A percentile compares a stretch with the other conserved stretches of the same genome.
These are phyloP conservation scores for Azemiops feae DNA, from an alignment of 2,113 vertebrate species.

Conservation along the genomic window DNA sequence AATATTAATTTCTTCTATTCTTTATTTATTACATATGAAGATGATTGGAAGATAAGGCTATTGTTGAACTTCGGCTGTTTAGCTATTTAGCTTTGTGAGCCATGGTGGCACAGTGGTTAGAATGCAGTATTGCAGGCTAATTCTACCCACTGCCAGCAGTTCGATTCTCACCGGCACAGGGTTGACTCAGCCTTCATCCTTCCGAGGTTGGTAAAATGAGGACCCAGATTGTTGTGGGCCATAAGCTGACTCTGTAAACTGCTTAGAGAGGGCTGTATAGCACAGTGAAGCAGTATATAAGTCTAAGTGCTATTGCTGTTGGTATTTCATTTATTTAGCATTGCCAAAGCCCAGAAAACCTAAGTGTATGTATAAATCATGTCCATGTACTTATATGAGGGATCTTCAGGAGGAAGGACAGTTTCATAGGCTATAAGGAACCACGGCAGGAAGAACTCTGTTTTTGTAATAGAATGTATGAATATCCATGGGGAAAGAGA, in stretches of 20 bases:
- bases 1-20: neutral
- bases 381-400: neutral
- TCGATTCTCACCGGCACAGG: neutral
- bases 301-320: neutral
- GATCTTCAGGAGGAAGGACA: neutral
- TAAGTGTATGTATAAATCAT: neutral
- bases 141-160: neutral
- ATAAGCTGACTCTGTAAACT: neutral
- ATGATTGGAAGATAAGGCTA: neutral
- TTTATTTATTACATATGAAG: neutral
- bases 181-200: neutral
- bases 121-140: neutral
- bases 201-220: neutral
- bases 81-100: neutral
- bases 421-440: neutral
- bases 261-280: neutral
- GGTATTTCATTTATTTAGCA: neutral
- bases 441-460: neutral
- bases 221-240: neutral
- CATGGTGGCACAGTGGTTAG: neutral
- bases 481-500: neutral
- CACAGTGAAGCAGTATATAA: neutral
- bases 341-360: neutral
- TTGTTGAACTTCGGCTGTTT: neutral
- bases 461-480: neutral